phyloP scores from a whole-genome alignment of 2,888 invertebrate genomes.

The Eucriotettix oculatus region DNA sequence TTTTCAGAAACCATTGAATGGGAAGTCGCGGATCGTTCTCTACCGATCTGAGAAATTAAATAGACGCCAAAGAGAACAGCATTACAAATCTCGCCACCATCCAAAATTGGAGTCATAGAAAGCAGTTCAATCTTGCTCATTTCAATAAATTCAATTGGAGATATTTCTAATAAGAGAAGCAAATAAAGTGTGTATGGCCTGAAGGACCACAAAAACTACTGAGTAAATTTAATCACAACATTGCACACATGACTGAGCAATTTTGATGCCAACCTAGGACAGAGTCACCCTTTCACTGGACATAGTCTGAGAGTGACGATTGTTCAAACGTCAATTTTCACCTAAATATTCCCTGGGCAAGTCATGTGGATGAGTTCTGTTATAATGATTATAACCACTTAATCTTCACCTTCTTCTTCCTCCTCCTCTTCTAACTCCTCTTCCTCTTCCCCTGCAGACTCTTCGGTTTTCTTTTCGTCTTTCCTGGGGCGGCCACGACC shows the following conservation, averaged over 20 bases:
- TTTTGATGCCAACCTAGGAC: not conserved
- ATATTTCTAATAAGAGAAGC: too few relatives aligned
- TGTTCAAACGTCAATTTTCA: not conserved
- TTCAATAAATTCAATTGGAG: too few relatives aligned
- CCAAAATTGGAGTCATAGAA: too few relatives aligned
- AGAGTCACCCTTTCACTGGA: not conserved
- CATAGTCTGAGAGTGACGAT: not conserved
- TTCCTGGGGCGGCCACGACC: conserved; percentile 31
- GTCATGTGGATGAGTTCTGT: not conserved
- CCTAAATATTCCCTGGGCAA: not conserved
- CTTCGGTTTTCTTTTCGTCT: conserved; percentile 24
- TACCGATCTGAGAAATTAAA: too few relatives aligned
- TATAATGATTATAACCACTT: conserved; percentile 8
- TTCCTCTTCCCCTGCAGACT: conserved; percentile 22
- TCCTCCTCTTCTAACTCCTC: conserved; percentile 27
- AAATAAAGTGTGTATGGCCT: too few relatives aligned
- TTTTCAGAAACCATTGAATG: too few relatives aligned
- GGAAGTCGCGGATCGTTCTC: too few relatives aligned
- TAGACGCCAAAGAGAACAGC: too few relatives aligned
- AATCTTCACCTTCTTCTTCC: conserved; percentile 23
- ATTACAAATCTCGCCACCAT: too few relatives aligned
- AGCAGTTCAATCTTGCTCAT: too few relatives aligned
- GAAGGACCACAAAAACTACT: too few relatives aligned
- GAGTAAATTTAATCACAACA: not conserved
- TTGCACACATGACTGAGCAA: not conserved